Base-by-base conservation (phyloP, 2,113 vertebrate genomes). In the Leiothrix lutea region DNA sequence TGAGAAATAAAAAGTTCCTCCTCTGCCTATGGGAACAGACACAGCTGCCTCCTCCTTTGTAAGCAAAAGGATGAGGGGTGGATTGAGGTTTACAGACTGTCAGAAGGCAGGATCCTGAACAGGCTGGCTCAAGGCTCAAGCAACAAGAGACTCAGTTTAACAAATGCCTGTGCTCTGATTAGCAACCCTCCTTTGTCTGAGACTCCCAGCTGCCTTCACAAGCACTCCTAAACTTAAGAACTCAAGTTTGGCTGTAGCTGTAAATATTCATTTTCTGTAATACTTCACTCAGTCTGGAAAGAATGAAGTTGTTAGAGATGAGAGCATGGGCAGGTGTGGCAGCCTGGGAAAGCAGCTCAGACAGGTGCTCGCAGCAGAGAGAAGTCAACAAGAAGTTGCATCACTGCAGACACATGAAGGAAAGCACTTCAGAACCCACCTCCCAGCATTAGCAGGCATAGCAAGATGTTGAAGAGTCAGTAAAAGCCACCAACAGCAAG, bases 301-400 rank as follows among this genome's bases (percentile, higher is more conserved):
- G 82, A 75, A 87, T 3, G 3, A 92, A 64, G 58, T 9, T 1
- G 12, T 54, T 70, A 9, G 54, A 80, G 71, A 80, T 53, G 65
- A 35, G 61, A 61, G 65, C 0, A 0, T 40, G 82, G 82, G 64
- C 58, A 93, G 94, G 95, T 29, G 67, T 56, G 91, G 86, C 62
- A 69, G 75, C 58, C 71, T 83, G 88, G 79, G 82, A 93, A 86
- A 65, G 86, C 73, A 53, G 88, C 74, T 81, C 88, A 66, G 57
- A 64, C 78, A 84, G 70, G 85, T 88, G 90, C 78, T 20, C 8
- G 0, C 12, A 93, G 67, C 51, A 80, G 9, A 67, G 56, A 85
- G 13, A 84, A 94, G 38, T 45, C 88, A 88, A 62, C 67, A 66
- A 90, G n/a, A 48, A 82, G 45, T 94, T 93, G 54, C 91, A 86